Evolutionary conservation across 2,888 invertebrate species (phyloP).

Genomic region (Epiblema foenella): DNA sequence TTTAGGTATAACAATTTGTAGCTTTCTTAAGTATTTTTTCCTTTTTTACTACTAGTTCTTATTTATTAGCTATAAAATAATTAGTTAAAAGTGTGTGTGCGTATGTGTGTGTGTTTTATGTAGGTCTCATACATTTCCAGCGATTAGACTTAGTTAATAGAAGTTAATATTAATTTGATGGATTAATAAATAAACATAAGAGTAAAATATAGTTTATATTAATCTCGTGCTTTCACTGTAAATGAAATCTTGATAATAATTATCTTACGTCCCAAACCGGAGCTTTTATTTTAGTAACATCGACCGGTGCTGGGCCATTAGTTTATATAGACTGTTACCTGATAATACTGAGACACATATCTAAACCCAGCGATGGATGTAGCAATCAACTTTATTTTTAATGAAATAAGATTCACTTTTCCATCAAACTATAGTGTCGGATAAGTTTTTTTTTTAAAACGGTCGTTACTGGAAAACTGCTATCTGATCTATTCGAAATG

Average conservation of each 20-base stretch:
- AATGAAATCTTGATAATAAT: background rate
- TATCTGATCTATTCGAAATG: constrained; percentile 10
- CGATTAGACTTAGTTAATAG: too few relatives aligned
- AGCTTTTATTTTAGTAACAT: background rate
- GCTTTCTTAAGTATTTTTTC: too few relatives aligned
- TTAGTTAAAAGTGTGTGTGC: too few relatives aligned
- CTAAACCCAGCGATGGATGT: background rate
- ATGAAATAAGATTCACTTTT: background rate
- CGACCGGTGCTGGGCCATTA: background rate
- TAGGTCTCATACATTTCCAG: too few relatives aligned
- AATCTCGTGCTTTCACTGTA: background rate
- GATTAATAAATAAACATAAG: too few relatives aligned
- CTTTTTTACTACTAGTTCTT: too few relatives aligned
- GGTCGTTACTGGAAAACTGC: background rate
- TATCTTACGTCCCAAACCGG: background rate
- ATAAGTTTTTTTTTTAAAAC: background rate
- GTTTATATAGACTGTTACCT: background rate
- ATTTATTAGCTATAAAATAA: too few relatives aligned
- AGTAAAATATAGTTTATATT: background rate
- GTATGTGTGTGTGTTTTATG: too few relatives aligned
- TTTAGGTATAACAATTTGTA: too few relatives aligned
- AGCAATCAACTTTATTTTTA: background rate
- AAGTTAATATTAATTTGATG: background rate
- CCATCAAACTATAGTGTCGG: background rate
- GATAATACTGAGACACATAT: background rate